phyloP scores from a whole-genome alignment of 2,797 vertebrate genomes.

The Molossus molossus region DNA sequence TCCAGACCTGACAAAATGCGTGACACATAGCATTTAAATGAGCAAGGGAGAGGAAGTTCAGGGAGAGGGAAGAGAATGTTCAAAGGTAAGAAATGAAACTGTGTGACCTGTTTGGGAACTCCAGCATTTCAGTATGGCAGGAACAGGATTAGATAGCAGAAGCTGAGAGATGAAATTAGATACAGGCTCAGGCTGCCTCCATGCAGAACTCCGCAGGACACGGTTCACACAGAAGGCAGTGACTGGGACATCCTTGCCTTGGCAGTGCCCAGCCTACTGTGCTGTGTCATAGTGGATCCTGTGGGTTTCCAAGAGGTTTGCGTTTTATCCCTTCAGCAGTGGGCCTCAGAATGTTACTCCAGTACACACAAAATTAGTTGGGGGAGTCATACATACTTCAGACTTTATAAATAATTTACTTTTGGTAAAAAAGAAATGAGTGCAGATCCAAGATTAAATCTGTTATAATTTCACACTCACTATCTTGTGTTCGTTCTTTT shows the following conservation, averaged over 20 bases:
- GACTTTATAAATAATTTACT: conserved; percentile 53
- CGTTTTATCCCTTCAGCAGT: background rate
- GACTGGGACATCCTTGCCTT: background rate
- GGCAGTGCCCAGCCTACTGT: background rate
- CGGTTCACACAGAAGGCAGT: background rate
- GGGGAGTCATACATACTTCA: background rate
- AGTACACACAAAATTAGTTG: background rate
- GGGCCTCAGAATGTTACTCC: background rate
- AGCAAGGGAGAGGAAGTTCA: background rate
- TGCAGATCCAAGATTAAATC: background rate
- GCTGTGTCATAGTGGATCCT: background rate
- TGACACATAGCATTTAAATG: background rate
- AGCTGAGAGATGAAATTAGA: background rate
- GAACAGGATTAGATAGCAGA: background rate
- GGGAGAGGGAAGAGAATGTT: background rate
- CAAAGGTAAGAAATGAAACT: background rate
- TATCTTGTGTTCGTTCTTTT: background rate
- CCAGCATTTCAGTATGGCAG: background rate
- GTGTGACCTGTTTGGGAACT: background rate
- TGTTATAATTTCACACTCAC: background rate
- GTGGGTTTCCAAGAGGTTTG: background rate
- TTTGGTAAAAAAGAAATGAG: conserved; percentile 48
- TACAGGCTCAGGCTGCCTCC: background rate
- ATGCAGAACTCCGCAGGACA: background rate
- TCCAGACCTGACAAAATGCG: conserved; percentile 32